A percentile compares a stretch with the other conserved stretches of the same genome.
Evolutionary conservation across 1,140 invertebrate genomes (phyloP).

Genomic region (Schlechtendalia chinensis): DNA sequence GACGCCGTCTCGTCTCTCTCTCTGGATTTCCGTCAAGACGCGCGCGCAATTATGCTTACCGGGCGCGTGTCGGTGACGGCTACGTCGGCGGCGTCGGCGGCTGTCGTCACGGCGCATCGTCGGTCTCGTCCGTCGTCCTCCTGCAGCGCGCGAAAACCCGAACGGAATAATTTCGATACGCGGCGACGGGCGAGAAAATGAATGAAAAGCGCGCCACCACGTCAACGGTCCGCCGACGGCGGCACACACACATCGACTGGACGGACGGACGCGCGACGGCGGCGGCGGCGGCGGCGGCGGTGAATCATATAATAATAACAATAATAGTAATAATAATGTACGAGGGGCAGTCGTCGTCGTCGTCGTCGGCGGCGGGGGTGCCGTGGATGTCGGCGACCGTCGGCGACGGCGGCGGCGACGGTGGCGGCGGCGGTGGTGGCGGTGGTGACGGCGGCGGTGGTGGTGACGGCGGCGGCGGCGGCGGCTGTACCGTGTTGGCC

Average conservation of each 20-base stretch:
- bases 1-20: too few relatives aligned
- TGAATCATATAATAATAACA: conserved; percentile 39
- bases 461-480: background rate
- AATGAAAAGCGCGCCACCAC: background rate
- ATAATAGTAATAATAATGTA: conserved; percentile 25
- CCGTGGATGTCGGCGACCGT: background rate
- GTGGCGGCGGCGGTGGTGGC: background rate
- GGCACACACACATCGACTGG: conserved; percentile 37
- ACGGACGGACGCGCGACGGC: background rate
- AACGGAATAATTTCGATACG: too few relatives aligned
- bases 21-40: too few relatives aligned
- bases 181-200: too few relatives aligned
- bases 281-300: conserved; percentile 6
- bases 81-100: background rate
- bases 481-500: background rate
- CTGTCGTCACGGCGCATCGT: too few relatives aligned
- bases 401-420: background rate
- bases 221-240: conserved; percentile 35
- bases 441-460: background rate
- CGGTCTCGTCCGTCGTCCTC: too few relatives aligned
- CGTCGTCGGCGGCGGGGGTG: background rate
- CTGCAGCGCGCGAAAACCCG: too few relatives aligned
- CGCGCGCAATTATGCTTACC: background rate
- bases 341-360: background rate
- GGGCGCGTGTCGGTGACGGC: background rate